Evolutionary conservation across 37 sponge, comb jelly and placozoan genomes (phyloP).

Genomic region (Geodia barretti): DNA sequence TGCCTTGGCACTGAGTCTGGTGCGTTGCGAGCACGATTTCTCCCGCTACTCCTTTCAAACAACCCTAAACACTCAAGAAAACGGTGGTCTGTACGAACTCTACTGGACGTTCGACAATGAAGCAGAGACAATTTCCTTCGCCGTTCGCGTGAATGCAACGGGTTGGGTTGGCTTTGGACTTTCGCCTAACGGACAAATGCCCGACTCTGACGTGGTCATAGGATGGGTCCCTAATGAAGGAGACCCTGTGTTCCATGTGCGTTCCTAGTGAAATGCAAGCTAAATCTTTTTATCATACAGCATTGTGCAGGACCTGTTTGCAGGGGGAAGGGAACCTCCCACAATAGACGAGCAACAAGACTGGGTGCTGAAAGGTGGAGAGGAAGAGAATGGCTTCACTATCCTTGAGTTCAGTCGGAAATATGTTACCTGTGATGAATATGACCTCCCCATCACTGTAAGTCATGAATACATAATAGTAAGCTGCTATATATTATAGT

Average conservation of each 20-base stretch:
- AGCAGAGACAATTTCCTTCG: constrained; percentile 20
- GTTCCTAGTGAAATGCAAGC: not conserved
- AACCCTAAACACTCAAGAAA: too few species aligned
- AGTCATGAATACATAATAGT: too few species aligned
- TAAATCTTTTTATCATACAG: not conserved
- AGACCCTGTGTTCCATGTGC: too few species aligned
- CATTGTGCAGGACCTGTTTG: constrained; percentile 56
- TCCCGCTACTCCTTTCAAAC: too few species aligned
- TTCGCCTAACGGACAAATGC: constrained; percentile 43
- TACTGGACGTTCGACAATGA: constrained; percentile 31
- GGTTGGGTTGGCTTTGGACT: constrained; percentile 54
- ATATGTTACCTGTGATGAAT: constrained; percentile 47
- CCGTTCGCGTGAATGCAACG: constrained; percentile 31
- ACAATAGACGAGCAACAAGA: constrained; percentile 47
- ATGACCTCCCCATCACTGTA: constrained; percentile 16
- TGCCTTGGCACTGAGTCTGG: too few species aligned
- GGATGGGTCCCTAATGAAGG: constrained; percentile 43
- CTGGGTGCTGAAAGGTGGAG: constrained; percentile 38
- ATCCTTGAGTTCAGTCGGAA: constrained; percentile 58
- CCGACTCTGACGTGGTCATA: constrained; percentile 42
- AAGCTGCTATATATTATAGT: constrained; percentile 1
- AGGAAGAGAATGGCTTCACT: constrained; percentile 68
- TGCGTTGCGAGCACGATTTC: too few species aligned
- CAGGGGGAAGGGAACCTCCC: constrained; percentile 12
- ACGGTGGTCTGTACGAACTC: constrained; percentile 22